Percentiles rank a stretch among this genome's conserved stretches.
phyloP scores from a whole-genome alignment of 2,888 invertebrate species.

The Chloroclysta siterata region DNA sequence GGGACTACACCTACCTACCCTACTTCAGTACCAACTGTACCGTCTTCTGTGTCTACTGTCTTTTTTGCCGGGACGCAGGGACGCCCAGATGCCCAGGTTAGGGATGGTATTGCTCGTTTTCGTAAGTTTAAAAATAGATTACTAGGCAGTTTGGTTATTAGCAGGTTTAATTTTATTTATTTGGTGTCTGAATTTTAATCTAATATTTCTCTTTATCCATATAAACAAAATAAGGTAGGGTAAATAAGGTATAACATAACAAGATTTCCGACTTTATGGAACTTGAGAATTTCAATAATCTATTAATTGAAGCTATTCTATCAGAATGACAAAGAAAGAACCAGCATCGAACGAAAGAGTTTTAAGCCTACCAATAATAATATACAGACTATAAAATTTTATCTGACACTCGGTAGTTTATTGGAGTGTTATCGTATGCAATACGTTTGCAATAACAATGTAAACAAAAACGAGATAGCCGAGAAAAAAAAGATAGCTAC shows the following conservation, averaged over 20 bases:
- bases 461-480: constrained; percentile 4
- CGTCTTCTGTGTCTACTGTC: constrained; percentile 2
- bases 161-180: too few relatives aligned
- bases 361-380: too few relatives aligned
- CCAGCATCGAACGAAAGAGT: too few relatives aligned
- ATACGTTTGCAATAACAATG: constrained; percentile 6
- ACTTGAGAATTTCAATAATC: too few relatives aligned
- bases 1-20: constrained; percentile 14
- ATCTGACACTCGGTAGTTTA: neutral
- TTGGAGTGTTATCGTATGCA: neutral
- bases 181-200: too few relatives aligned
- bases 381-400: too few relatives aligned
- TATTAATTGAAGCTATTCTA: too few relatives aligned
- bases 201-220: too few relatives aligned
- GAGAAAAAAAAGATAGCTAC: constrained; percentile 10
- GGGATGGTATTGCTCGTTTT: neutral
- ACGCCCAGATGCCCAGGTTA: neutral
- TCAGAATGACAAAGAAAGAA: neutral
- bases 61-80: constrained; percentile 2
- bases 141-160: neutral
- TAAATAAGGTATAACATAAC: too few relatives aligned
- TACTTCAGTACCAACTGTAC: constrained; percentile 6
- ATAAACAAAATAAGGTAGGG: too few relatives aligned
- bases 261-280: too few relatives aligned
- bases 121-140: neutral